Conservation (phyloP, 1,140 invertebrate species). For the Halyomorpha halys region DNA sequence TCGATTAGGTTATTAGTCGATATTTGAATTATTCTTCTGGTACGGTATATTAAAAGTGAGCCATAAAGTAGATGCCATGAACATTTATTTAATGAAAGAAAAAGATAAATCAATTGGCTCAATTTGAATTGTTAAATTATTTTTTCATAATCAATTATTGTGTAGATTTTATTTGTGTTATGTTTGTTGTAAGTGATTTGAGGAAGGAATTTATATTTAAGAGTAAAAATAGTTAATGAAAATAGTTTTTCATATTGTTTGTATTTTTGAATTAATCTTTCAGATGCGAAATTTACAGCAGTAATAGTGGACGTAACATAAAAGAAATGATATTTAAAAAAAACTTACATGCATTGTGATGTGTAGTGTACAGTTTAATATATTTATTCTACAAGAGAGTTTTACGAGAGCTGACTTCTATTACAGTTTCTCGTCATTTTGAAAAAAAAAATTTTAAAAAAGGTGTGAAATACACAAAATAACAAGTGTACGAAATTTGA, state of each 20-base stretch:
- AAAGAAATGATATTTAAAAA: constrained; percentile 9
- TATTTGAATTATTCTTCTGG: constrained; percentile 15
- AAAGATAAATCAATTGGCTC: constrained; percentile 17
- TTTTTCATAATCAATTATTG: constrained; percentile 18
- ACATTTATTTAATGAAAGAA: constrained; percentile 14
- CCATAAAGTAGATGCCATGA: constrained; percentile 16
- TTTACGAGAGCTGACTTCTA: too few species aligned
- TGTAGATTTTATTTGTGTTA: constrained; percentile 18
- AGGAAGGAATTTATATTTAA: not conserved
- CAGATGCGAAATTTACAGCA: too few species aligned
- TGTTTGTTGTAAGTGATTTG: constrained; percentile 15
- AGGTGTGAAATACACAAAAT: too few species aligned
- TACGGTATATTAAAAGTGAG: constrained; percentile 11
- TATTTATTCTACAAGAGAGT: not conserved
- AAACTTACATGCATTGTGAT: constrained; percentile 3
- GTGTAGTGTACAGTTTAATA: constrained; percentile 1
- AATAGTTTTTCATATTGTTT: constrained; percentile 16
- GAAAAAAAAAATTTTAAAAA: too few species aligned
- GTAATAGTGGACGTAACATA: not conserved
- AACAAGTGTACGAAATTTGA: too few species aligned
- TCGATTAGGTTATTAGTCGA: constrained; percentile 14
- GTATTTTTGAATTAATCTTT: not conserved
- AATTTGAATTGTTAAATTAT: constrained; percentile 22
- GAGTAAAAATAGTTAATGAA: constrained; percentile 10
- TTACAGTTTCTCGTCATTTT: too few species aligned